These are phyloP conservation scores for Cephus rjabovi DNA, from an alignment of 2,888 invertebrate species.

Conservation along the genomic window DNA sequence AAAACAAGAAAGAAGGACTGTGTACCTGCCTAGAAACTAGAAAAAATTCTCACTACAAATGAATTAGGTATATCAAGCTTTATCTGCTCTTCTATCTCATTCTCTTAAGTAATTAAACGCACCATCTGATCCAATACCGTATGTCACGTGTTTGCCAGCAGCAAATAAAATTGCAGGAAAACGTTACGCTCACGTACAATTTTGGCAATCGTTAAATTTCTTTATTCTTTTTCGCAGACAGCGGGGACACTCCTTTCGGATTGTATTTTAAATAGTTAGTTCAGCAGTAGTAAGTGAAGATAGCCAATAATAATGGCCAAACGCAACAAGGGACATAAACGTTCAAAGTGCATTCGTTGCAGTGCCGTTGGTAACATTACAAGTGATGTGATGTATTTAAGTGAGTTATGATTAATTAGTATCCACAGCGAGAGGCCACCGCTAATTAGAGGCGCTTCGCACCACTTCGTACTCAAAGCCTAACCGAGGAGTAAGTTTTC, in stretches of 20 bases:
- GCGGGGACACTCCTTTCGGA: neutral
- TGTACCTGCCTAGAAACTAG: neutral
- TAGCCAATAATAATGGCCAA: slow-evolving; percentile 19
- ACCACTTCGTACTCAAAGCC: slow-evolving; percentile 16
- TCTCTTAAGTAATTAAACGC: neutral
- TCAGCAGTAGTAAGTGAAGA: neutral
- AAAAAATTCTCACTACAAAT: neutral
- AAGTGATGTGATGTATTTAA: slow-evolving; percentile 22
- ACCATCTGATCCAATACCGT: neutral
- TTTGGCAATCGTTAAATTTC: neutral
- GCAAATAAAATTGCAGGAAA: neutral
- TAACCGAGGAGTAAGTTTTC: slow-evolving; percentile 26
- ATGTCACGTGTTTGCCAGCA: neutral
- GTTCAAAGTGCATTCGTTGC: slow-evolving; percentile 14
- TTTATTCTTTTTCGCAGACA: neutral
- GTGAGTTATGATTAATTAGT: slow-evolving; percentile 45
- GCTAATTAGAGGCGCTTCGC: slow-evolving; percentile 31
- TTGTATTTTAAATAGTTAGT: neutral
- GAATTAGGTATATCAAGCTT: neutral
- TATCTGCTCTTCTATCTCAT: neutral
- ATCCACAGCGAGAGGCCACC: slow-evolving; percentile 32
- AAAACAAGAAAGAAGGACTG: neutral
- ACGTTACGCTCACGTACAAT: slow-evolving; percentile 3
- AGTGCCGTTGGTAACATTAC: slow-evolving; percentile 22
- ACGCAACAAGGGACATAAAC: slow-evolving; percentile 11